Percentiles rank a stretch among this genome's conserved stretches.
Evolutionary conservation across 2,888 invertebrate genomes (phyloP).

Genomic region (Pyrocoelia pectoralis): DNA sequence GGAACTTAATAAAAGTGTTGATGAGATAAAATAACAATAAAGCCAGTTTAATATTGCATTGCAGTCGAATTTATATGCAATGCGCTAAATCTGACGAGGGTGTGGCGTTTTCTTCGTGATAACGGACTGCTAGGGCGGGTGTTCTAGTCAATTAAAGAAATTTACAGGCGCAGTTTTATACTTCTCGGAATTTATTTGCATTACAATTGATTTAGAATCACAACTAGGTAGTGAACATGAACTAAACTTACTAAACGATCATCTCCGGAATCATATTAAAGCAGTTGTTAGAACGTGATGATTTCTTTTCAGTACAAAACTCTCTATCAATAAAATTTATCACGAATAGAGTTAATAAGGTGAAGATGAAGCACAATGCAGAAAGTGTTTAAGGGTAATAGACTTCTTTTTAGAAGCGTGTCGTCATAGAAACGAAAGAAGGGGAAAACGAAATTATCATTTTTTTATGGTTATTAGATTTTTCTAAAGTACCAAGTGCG

Average conservation of each 20-base stretch:
- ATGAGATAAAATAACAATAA: conserved; percentile 34
- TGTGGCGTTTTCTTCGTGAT: conserved; percentile 38
- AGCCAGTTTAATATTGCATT: conserved; percentile 34
- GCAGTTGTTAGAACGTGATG: not conserved
- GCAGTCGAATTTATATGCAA: conserved; percentile 38
- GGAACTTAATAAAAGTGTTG: conserved; percentile 36
- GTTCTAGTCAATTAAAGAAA: conserved; percentile 39
- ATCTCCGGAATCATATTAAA: conserved; percentile 4
- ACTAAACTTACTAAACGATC: not conserved
- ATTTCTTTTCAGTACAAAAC: not conserved
- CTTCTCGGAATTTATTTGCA: conserved; percentile 35
- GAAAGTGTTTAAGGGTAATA: conserved; percentile 11
- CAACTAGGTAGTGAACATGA: conserved; percentile 19
- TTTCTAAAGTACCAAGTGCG: conserved; percentile 43
- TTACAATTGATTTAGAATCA: conserved; percentile 32
- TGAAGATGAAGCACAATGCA: conserved; percentile 3
- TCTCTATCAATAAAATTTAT: conserved; percentile 7
- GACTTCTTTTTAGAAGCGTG: conserved; percentile 24
- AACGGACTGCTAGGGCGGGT: conserved; percentile 33
- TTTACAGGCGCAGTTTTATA: conserved; percentile 37
- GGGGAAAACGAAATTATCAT: conserved; percentile 56
- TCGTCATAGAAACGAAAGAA: conserved; percentile 40
- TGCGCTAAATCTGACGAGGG: conserved; percentile 37
- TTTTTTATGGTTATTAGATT: conserved; percentile 59
- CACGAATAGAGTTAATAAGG: conserved; percentile 10